phyloP scores from a whole-genome alignment of 2,888 invertebrate genomes.

The Lasioglossum calceatum region DNA sequence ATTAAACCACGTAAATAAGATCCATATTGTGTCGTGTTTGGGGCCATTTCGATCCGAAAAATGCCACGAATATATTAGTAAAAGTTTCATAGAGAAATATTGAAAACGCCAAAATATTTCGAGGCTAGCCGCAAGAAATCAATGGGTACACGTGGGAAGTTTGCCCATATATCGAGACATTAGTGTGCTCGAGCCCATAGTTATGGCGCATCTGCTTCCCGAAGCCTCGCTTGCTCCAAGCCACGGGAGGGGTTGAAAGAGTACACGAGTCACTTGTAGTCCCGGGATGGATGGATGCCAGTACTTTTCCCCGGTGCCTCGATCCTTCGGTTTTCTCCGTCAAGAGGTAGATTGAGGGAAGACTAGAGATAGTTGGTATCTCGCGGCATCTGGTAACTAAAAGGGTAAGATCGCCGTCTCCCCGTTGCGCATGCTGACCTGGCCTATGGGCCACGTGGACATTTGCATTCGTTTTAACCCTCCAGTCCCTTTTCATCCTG shows the following conservation, averaged over 20 bases:
- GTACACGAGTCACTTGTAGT: slow-evolving; percentile 21
- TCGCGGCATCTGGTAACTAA: slow-evolving; percentile 82
- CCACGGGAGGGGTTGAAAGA: slow-evolving; percentile 13
- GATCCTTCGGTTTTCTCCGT: slow-evolving; percentile 52
- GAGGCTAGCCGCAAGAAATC: too few species aligned
- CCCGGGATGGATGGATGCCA: slow-evolving; percentile 20
- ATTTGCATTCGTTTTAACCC: slow-evolving; percentile 77
- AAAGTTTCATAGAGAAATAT: too few species aligned
- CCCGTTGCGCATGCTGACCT: slow-evolving; percentile 57
- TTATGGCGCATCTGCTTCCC: not conserved
- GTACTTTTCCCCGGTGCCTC: slow-evolving; percentile 34
- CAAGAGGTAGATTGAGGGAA: slow-evolving; percentile 37
- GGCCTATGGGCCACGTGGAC: slow-evolving; percentile 68
- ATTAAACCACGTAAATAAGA: too few species aligned
- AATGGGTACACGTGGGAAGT: too few species aligned
- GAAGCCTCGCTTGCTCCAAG: not conserved
- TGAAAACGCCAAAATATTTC: too few species aligned
- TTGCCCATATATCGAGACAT: not conserved
- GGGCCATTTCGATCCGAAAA: too few species aligned
- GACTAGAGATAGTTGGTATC: slow-evolving; percentile 70
- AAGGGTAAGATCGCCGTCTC: slow-evolving; percentile 77
- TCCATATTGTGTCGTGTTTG: too few species aligned
- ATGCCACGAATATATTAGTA: too few species aligned
- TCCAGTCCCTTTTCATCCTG: slow-evolving; percentile 21
- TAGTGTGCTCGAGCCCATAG: not conserved